Conservation (phyloP, 2,113 vertebrate genomes). For the Charadrius vociferus region DNA sequence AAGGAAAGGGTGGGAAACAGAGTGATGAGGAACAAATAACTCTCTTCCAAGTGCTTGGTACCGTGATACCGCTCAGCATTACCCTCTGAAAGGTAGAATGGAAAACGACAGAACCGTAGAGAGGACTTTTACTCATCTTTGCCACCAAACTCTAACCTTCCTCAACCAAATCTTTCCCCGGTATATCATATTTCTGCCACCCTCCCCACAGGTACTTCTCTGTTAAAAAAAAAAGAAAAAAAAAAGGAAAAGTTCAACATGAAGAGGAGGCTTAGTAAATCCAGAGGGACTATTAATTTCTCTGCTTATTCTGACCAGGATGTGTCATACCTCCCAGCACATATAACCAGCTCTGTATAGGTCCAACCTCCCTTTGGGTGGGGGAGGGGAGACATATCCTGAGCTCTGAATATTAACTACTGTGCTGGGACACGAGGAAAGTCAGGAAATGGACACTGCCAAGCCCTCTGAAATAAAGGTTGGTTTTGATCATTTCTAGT, state of each 20-base stretch:
- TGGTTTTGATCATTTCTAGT: neutral
- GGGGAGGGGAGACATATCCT: neutral
- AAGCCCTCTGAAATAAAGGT: neutral
- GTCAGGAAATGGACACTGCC: neutral
- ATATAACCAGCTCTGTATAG: neutral
- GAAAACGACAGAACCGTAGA: neutral
- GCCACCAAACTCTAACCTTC: neutral
- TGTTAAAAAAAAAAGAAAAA: neutral
- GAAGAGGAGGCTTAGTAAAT: neutral
- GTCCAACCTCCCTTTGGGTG: neutral
- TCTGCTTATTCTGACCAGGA: neutral
- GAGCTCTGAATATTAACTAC: neutral
- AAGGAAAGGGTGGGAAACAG: neutral
- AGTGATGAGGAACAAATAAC: neutral
- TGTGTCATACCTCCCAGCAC: neutral
- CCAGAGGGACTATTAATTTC: neutral
- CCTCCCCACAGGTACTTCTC: too few species aligned
- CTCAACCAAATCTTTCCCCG: neutral
- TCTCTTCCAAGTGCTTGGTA: neutral
- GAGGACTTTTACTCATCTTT: neutral
- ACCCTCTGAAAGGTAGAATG: neutral
- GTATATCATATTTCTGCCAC: neutral
- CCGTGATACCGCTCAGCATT: neutral
- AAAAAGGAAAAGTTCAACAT: rapidly evolving
- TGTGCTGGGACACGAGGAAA: neutral